Evolutionary conservation across 2,797 vertebrate genomes (phyloP), one percentile per base, ranked within the genome.

Genomic region (Botia almorhae): DNA sequence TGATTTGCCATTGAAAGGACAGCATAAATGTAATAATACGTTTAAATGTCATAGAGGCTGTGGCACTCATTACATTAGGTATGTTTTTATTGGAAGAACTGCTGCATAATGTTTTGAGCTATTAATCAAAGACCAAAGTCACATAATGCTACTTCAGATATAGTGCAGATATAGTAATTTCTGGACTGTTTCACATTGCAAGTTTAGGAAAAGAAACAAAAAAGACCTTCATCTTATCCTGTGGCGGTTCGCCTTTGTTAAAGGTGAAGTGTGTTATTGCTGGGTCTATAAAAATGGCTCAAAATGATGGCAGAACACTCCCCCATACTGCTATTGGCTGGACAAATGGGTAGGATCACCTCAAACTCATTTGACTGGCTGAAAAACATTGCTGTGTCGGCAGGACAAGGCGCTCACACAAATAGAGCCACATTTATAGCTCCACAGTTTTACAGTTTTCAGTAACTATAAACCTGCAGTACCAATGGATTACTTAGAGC

Each of bases 1-100:
- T 95, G 96, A 92, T 91, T 96, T 94, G 87, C 88, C 87, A 90
- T 90, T 85, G 86, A 89, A 92, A 91, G 88, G 83, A 87, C 85
- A 90, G 82, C 80, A 71, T 88, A 86, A 81, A 79, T 86, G 88
- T 26, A 81, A 83, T 80, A 61, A 68, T 81, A 75, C 70, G 81
- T 83, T 86, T 88, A 72, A 85, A 84, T 87, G 79, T 85, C 87
- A 90, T 51, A 4, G 60, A 60, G 71, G 29, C 69, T 23, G 48
- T 70, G 11, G 56, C 75, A 65, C 56, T 73, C 67, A 76, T 79
- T 71, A 36, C 58, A 36, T 74, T 80, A 75, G 77, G 81, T 85
- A 82, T 84, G 72, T 82, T 83, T 80, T 75, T 56, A 68, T 74
- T 33, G 39, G 68, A 65, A 75, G 82, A 71, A 84, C 84, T 82